Conservation (phyloP, 1,140 invertebrate species). For the Drosophila takahashii region DNA sequence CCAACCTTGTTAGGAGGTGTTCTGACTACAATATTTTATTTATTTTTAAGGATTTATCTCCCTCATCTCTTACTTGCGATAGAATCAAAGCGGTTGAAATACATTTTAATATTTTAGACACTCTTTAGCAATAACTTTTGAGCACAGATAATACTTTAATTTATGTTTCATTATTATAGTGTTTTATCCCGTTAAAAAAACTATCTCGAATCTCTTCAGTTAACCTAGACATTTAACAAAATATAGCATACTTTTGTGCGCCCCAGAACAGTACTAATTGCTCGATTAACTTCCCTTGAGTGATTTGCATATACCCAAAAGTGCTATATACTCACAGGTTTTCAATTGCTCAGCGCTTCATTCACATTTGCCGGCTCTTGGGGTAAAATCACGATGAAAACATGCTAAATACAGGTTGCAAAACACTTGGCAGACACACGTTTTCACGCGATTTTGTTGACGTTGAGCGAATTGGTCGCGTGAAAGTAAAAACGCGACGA, state of each 20-base stretch:
- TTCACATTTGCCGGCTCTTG: conserved; percentile 23
- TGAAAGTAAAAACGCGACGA: conserved; percentile 65
- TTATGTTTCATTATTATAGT: background rate
- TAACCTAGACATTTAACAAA: background rate
- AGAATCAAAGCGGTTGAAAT: too few species aligned
- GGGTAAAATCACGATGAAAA: background rate
- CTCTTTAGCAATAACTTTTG: too few species aligned
- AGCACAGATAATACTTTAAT: too few species aligned
- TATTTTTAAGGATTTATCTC: too few species aligned
- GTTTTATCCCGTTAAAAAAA: too few species aligned
- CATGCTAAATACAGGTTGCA: conserved; percentile 6
- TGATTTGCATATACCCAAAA: conserved; percentile 27
- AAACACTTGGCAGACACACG: conserved; percentile 26
- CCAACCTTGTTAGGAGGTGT: too few species aligned
- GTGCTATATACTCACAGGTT: conserved; percentile 32
- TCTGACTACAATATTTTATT: too few species aligned
- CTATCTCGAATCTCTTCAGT: too few species aligned
- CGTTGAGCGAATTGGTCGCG: conserved; percentile 41
- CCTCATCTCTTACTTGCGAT: too few species aligned
- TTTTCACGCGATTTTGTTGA: conserved; percentile 29
- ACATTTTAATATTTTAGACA: too few species aligned
- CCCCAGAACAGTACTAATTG: conserved; percentile 12
- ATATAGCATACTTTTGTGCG: conserved; percentile 20
- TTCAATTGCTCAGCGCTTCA: conserved; percentile 19
- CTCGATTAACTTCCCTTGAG: conserved; percentile 7